Conservation (phyloP, 2,888 invertebrate species). For the Schizotus pectinicornis region DNA sequence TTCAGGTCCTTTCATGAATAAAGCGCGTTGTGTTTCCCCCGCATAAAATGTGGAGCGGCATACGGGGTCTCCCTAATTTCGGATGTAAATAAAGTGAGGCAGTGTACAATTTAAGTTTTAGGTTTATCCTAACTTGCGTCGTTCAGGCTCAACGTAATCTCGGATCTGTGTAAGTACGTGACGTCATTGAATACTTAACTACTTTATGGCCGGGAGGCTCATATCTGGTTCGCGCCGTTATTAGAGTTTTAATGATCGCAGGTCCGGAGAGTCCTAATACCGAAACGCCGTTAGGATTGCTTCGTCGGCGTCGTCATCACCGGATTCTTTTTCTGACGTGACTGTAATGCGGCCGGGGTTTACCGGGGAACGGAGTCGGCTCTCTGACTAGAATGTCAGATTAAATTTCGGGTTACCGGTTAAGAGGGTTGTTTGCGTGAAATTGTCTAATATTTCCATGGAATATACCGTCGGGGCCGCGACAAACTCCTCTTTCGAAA, state of each 20-base stretch:
- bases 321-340: neutral
- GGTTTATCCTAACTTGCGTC: constrained; percentile 40
- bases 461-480: constrained; percentile 21
- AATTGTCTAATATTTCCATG: constrained; percentile 30
- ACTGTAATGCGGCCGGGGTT: constrained; percentile 2
- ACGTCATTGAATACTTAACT: constrained; percentile 42
- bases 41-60: constrained; percentile 1
- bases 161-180: constrained; percentile 35
- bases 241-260: constrained; percentile 20
- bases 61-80: constrained; percentile 26
- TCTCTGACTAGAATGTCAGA: constrained; percentile 26
- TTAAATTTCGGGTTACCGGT: constrained; percentile 29
- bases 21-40: constrained; percentile 12
- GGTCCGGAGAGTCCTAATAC: neutral
- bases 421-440: constrained; percentile 31
- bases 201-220: constrained; percentile 23
- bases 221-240: constrained; percentile 11
- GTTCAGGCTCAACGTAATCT: constrained; percentile 36
- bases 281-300: neutral
- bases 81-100: constrained; percentile 35
- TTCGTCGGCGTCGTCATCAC: neutral
- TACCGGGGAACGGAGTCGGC: constrained; percentile 10
- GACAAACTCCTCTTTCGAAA: constrained; percentile 10
- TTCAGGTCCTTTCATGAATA: constrained; percentile 18
- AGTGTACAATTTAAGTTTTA: constrained; percentile 38